Evolutionary conservation across 2,888 invertebrate genomes (phyloP).

Genomic region (Bimastos eiseni): DNA sequence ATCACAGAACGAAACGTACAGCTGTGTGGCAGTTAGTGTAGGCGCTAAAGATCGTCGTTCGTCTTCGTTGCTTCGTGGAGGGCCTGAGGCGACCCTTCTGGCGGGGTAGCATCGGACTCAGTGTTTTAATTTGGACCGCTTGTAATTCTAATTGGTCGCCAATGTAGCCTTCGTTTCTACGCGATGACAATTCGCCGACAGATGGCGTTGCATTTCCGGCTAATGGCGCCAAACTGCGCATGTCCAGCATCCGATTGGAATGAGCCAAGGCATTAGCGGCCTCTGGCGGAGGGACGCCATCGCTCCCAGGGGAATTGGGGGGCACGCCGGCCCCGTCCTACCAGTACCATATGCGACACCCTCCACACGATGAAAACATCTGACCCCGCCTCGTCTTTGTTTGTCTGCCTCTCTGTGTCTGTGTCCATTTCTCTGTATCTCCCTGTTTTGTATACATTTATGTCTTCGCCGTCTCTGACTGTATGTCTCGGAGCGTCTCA

Average conservation of each 20-base stretch:
- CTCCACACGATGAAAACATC: background rate
- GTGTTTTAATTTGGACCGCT: background rate
- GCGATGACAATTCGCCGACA: constrained; percentile 17
- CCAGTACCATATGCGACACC: background rate
- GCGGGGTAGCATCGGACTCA: background rate
- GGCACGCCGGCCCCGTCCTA: background rate
- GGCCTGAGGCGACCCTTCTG: background rate
- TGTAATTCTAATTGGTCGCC: constrained; percentile 24
- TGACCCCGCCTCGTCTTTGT: background rate
- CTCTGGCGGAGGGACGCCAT: background rate
- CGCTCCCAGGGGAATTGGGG: background rate
- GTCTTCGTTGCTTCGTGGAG: too few species aligned
- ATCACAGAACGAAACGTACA: background rate
- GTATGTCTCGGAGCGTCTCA: too few species aligned
- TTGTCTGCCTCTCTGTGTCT: background rate
- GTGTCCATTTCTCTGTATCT: too few species aligned
- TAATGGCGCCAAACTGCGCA: constrained; percentile 27
- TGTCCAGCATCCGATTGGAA: background rate
- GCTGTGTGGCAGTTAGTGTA: background rate
- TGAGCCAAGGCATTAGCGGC: constrained; percentile 1
- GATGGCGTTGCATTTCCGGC: constrained; percentile 27
- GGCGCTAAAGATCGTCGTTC: background rate
- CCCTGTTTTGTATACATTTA: background rate
- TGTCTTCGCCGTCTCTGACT: background rate
- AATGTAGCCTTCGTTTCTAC: background rate